A percentile compares a stretch with the other conserved stretches of the same genome.
Conservation (phyloP, 2,888 invertebrate genomes). For the Panzeria rudis region DNA sequence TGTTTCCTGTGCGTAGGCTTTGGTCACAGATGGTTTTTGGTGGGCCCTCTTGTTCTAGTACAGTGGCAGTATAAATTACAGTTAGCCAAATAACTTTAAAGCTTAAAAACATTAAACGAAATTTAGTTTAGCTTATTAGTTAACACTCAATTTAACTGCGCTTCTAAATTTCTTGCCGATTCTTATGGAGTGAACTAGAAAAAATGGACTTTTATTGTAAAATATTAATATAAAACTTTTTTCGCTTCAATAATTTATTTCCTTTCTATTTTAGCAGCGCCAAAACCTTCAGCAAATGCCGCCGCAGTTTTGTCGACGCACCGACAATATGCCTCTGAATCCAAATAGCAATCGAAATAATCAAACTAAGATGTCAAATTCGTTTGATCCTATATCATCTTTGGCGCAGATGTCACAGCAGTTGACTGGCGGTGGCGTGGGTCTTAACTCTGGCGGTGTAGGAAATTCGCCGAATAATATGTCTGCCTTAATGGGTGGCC, state of each 20-base stretch:
- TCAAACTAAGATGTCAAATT: constrained; percentile 87
- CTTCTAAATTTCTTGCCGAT: too few relatives aligned
- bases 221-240: too few relatives aligned
- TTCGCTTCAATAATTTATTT: neutral
- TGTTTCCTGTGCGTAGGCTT: too few relatives aligned
- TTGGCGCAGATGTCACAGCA: constrained; percentile 98
- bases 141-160: too few relatives aligned
- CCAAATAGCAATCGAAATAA: constrained; percentile 86
- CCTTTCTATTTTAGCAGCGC: constrained; percentile 69
- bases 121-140: too few relatives aligned
- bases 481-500: constrained; percentile 61
- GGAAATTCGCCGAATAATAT: constrained; percentile 73
- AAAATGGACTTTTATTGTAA: too few relatives aligned
- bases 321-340: constrained; percentile 88
- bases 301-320: constrained; percentile 83
- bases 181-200: too few relatives aligned
- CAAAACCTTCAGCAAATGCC: constrained; percentile 76
- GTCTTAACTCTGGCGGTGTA: constrained; percentile 83
- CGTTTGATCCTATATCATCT: constrained; percentile 96
- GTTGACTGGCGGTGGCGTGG: constrained; percentile 90
- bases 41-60: too few relatives aligned
- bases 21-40: too few relatives aligned
- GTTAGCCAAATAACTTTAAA: too few relatives aligned
- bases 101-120: too few relatives aligned
- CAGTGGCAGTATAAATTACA: too few relatives aligned